Conservation (phyloP, 2,888 invertebrate species). For the Agrochola litura region DNA sequence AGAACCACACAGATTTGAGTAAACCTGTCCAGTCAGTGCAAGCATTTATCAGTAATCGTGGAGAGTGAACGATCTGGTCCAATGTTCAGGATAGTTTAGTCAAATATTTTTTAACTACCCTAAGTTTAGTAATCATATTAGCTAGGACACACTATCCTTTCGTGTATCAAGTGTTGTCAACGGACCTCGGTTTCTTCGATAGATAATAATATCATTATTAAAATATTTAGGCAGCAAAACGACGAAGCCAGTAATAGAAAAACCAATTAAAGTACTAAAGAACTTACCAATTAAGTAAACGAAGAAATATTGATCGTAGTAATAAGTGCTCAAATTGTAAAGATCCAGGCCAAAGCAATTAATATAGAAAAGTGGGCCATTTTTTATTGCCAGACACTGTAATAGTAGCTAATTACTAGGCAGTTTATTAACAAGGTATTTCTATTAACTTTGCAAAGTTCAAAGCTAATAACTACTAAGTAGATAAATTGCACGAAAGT, state of each 20-base stretch:
- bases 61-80: not conserved
- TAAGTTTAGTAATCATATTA: not conserved
- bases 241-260: not conserved
- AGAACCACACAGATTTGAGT: no score
- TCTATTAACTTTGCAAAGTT: constrained; percentile 29
- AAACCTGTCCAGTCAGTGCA: no score
- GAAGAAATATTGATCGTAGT: constrained; percentile 45
- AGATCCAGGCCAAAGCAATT: constrained; percentile 70
- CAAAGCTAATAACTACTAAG: not conserved
- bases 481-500: not conserved
- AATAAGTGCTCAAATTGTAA: constrained; percentile 61
- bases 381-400: constrained; percentile 71
- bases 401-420: constrained; percentile 61
- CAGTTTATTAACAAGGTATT: constrained; percentile 62
- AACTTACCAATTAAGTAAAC: constrained; percentile 42
- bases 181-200: not conserved
- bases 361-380: constrained; percentile 70
- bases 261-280: constrained; percentile 12
- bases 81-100: not conserved
- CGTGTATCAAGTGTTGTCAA: not conserved
- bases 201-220: not conserved
- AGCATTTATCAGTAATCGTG: no score
- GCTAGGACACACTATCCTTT: not conserved
- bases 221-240: not conserved
- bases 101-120: not conserved